Percentiles rank a stretch among this genome's conserved stretches.
These are phyloP conservation scores for Gyps fulvus DNA, from an alignment of 2,113 vertebrate species.

Conservation along the genomic window DNA sequence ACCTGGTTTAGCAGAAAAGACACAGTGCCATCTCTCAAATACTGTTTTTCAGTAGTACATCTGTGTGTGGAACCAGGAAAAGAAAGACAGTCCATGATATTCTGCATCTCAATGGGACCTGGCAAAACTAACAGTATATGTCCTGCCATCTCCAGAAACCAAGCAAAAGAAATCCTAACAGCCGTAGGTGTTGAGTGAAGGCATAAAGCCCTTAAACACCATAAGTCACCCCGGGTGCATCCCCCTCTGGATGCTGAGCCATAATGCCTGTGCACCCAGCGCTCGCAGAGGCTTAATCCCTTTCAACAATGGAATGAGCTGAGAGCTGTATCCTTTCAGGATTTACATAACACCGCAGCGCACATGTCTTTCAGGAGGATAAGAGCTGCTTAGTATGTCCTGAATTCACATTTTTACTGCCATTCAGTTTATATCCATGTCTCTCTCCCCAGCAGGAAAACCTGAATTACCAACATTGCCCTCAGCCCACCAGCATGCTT, in stretches of 20 bases:
- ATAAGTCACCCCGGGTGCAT: not conserved
- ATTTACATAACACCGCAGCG: not conserved
- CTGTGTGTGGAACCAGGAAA: not conserved
- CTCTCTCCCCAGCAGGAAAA: not conserved
- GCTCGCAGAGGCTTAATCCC: slow-evolving; percentile 3
- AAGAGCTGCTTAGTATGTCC: not conserved
- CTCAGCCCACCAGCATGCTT: not conserved
- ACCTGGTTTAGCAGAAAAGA: not conserved
- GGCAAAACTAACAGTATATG: not conserved
- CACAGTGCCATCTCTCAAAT: not conserved
- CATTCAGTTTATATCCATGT: not conserved
- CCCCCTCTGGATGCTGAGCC: not conserved
- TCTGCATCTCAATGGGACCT: not conserved
- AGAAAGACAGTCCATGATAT: not conserved
- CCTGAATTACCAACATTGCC: not conserved
- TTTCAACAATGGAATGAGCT: slow-evolving; percentile 50
- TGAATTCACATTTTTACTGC: not conserved
- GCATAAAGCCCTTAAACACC: slow-evolving; percentile 34
- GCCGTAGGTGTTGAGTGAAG: slow-evolving; percentile 19
- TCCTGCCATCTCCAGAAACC: not conserved
- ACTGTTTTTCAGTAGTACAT: not conserved
- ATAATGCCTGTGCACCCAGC: not conserved
- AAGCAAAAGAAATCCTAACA: not conserved
- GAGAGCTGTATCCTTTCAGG: slow-evolving; percentile 16
- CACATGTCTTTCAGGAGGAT: not conserved